Evolutionary conservation across 2,888 invertebrate species (phyloP).

Genomic region (Pantelozetes paolii): DNA sequence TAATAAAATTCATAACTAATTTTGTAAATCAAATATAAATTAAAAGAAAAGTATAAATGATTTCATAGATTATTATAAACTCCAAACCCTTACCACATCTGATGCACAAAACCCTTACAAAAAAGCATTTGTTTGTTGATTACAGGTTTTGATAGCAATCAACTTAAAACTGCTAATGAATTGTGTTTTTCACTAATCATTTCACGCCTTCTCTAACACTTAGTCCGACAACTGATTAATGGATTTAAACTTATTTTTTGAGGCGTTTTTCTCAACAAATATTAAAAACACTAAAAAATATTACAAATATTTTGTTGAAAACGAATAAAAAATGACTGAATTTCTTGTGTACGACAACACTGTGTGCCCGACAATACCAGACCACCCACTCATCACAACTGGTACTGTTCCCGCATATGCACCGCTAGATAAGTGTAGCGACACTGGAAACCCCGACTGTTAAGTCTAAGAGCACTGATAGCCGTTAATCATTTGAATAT

Average conservation of each 20-base stretch:
- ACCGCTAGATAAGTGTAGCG: not conserved
- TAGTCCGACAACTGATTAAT: conserved; percentile 6
- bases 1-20: too few species aligned
- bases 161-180: not conserved
- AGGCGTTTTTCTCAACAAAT: conserved; percentile 13
- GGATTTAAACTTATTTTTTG: not conserved
- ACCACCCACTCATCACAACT: conserved; percentile 11
- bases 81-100: too few species aligned
- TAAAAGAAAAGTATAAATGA: too few species aligned
- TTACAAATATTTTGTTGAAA: conserved; percentile 8
- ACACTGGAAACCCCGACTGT: not conserved
- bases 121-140: too few species aligned
- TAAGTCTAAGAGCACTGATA: not conserved
- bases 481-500: not conserved
- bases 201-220: conserved; percentile 16
- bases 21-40: too few species aligned
- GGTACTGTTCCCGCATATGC: not conserved
- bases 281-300: not conserved
- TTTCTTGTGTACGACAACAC: not conserved
- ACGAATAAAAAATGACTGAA: not conserved
- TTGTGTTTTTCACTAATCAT: conserved; percentile 5
- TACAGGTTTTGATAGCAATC: too few species aligned
- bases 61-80: too few species aligned
- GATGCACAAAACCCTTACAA: too few species aligned
- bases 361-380: not conserved